Conservation (phyloP, 2,888 invertebrate genomes). For the Platycheirus albimanus region DNA sequence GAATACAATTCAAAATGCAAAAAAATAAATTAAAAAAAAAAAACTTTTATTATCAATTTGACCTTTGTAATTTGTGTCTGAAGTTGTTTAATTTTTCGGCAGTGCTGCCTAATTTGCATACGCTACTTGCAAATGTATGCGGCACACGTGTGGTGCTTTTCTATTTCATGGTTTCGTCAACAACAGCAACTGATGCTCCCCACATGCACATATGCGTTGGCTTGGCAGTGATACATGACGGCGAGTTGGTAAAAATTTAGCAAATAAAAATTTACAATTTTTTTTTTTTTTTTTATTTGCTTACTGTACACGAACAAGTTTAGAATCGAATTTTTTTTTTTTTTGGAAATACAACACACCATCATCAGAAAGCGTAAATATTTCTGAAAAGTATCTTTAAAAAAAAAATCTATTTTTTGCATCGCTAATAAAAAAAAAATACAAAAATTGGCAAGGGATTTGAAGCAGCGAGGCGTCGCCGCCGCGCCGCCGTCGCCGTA, state of each 20-base stretch:
- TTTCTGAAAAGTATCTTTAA: slow-evolving; percentile 44
- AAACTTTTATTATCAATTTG: slow-evolving; percentile 56
- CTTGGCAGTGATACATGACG: slow-evolving; percentile 6
- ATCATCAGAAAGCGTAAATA: slow-evolving; percentile 38
- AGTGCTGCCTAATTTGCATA: slow-evolving; percentile 48
- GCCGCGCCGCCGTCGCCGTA: too few relatives aligned
- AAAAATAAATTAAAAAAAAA: slow-evolving; percentile 27
- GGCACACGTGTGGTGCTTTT: slow-evolving; percentile 56
- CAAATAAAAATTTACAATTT: slow-evolving; percentile 41
- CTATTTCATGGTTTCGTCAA: slow-evolving; percentile 29
- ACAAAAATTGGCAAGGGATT: slow-evolving; percentile 67
- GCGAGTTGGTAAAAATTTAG: slow-evolving; percentile 35
- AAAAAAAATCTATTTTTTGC: slow-evolving; percentile 59
- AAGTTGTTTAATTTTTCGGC: slow-evolving; percentile 52
- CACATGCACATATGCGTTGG: slow-evolving; percentile 36
- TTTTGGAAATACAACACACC: slow-evolving; percentile 61
- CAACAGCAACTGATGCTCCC: slow-evolving; percentile 25
- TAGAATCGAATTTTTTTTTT: slow-evolving; percentile 36
- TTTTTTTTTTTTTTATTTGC: slow-evolving; percentile 24
- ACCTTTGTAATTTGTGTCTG: slow-evolving; percentile 68
- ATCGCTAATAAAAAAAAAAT: slow-evolving; percentile 45
- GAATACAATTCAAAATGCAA: slow-evolving; percentile 15
- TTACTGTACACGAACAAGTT: slow-evolving; percentile 41
- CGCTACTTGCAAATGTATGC: slow-evolving; percentile 45
- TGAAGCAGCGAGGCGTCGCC: slow-evolving; percentile 29